Base-by-base conservation (phyloP, 2,888 invertebrate species). In the Andrena marginata region DNA sequence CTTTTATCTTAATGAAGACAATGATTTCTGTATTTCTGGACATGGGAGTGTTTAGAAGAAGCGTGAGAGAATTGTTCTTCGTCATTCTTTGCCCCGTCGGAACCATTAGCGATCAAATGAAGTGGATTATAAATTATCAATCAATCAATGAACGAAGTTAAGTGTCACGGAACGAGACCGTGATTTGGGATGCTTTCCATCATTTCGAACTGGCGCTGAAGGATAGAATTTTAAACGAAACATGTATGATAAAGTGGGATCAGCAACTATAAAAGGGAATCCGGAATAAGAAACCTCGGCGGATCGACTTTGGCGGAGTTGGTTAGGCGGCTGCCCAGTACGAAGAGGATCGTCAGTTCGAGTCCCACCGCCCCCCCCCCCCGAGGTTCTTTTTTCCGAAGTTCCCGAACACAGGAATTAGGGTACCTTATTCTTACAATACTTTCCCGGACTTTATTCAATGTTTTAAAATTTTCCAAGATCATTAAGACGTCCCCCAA, bases 71-170 rank as follows among this genome's bases (percentile, higher is more conserved):
- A 73, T 73, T 72, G 67, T 62, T 48, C 54, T 13, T 60, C 23
- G 23, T 60, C 60, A 16, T 42, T 23, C 20, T 51, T 63, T 29
- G 13, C 31, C 62, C 10, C 31, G 35, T 54, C 49, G 10, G 72
- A 59, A 33, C 20, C 62, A 68, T 63, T 59, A 56, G 42, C 26
- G 26, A 48, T 48, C 49, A 56, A 31, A n/a, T 33, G 16, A 42
- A 26, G 29, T 63, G 68, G 63, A 5, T 73, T 68, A 48, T 33
- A 54, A 78, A 73, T 78, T 78, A 78, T 68, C 48, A 73, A 73
- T 63, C 63, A 68, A 56, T 73, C 33, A 23, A 20, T 7, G 26
- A 78, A 68, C 31, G 62, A 68, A 33, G 67, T 62, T 68, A 33
- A 51, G 67, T 23, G n/a, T 49, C 48, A 63, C 60, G 67, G 49